Evolutionary conservation across 2,113 vertebrate genomes (phyloP).

Genomic region (Psephotus haematonotus): DNA sequence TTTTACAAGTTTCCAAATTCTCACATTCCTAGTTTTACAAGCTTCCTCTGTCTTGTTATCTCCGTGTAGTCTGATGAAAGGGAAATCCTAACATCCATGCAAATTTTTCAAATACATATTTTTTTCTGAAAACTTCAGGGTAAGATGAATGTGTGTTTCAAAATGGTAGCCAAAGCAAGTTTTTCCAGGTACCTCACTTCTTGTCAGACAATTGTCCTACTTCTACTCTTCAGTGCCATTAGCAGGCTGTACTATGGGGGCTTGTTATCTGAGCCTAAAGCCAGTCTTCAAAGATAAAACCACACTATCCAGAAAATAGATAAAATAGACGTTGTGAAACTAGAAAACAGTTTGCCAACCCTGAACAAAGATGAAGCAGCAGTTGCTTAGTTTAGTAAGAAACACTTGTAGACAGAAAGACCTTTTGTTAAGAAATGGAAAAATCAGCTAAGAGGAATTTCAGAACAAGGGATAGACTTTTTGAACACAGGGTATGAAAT

Average conservation of each 20-base stretch:
- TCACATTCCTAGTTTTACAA: not conserved
- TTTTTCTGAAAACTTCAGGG: not conserved
- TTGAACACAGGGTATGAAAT: not conserved
- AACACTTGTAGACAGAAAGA: not conserved
- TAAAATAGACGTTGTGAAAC: not conserved
- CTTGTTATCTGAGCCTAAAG: not conserved
- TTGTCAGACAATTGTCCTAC: not conserved
- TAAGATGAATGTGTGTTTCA: not conserved
- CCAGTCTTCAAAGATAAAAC: not conserved
- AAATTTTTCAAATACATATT: not conserved
- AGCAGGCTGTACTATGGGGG: not conserved
- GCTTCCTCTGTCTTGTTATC: not conserved
- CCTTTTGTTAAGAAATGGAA: rapidly evolving
- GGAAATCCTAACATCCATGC: not conserved
- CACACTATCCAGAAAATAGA: not conserved
- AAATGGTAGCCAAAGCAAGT: not conserved
- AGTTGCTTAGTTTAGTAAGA: not conserved
- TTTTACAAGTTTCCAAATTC: not conserved
- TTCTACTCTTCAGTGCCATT: not conserved
- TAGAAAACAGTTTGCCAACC: not conserved
- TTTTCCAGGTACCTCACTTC: not conserved
- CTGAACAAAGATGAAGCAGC: not conserved
- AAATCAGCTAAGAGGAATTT: not conserved
- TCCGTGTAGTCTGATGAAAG: not conserved
- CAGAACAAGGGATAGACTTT: not conserved